Percentiles rank a stretch among this genome's conserved stretches.
Conservation (phyloP, 1,140 invertebrate species). For the Brachionus koreanus region DNA sequence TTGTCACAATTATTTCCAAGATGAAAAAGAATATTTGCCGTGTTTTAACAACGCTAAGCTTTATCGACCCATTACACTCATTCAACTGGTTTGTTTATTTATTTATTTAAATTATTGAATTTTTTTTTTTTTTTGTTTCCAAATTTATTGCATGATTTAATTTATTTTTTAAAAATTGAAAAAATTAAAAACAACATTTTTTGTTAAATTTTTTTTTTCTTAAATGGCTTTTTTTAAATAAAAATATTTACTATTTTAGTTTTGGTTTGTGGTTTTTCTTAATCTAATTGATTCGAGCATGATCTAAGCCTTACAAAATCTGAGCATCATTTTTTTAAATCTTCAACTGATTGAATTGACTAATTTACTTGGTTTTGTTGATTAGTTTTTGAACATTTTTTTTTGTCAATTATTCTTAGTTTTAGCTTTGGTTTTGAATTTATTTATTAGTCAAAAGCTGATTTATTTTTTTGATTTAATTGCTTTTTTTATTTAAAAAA, state of each 20-base stretch:
- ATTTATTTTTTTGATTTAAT: no score
- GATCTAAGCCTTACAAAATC: background rate
- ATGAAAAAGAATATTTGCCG: conserved; percentile 38
- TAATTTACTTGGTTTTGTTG: no score
- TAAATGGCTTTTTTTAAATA: background rate
- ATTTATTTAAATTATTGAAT: background rate
- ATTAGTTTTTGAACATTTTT: no score
- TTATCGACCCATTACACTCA: background rate
- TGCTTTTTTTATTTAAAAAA: no score
- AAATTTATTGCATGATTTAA: background rate
- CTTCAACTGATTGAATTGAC: no score
- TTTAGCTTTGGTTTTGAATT: no score
- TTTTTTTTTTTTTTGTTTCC: background rate
- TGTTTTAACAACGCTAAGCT: background rate
- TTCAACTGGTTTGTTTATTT: background rate
- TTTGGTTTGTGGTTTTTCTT: background rate
- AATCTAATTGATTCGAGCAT: background rate
- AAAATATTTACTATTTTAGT: background rate
- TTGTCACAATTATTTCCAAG: background rate
- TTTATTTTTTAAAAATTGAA: background rate
- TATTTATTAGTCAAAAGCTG: no score
- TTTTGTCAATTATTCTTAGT: no score
- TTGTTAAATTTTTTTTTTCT: background rate
- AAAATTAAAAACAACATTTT: background rate
- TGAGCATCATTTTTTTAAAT: no score